Conservation (phyloP, 92 coral and sea anemone species). For the Isaurus tuberculatus region DNA sequence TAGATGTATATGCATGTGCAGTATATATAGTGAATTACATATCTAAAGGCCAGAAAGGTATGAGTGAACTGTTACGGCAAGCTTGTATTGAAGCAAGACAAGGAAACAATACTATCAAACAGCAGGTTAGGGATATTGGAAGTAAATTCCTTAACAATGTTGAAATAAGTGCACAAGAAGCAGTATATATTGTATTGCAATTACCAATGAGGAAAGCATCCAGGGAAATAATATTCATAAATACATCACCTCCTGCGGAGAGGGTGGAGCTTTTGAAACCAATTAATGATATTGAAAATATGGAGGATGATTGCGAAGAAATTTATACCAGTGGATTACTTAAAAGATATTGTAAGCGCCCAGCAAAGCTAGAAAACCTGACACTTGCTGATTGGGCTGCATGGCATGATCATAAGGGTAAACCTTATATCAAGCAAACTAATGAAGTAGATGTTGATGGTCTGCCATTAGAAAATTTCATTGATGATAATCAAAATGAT, state of each 20-base stretch:
- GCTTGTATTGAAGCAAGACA: conserved; percentile 52
- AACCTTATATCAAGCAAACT: conserved; percentile 5
- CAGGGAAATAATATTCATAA: conserved; percentile 1
- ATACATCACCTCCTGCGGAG: conserved; percentile 9
- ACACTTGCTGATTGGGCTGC: conserved; percentile 10
- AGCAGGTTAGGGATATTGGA: conserved; percentile 13
- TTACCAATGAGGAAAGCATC: conserved; percentile 10
- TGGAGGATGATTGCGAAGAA: conserved; percentile 8
- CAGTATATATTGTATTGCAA: conserved; percentile 10
- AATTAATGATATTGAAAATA: neutral
- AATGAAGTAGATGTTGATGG: neutral
- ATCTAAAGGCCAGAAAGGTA: conserved; percentile 48
- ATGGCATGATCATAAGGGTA: conserved; percentile 3
- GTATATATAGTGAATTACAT: conserved; percentile 6
- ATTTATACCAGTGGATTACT: conserved; percentile 3
- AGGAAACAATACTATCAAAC: conserved; percentile 20
- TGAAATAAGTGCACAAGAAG: conserved; percentile 12
- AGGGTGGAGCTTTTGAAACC: conserved; percentile 2
- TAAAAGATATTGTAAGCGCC: conserved; percentile 3
- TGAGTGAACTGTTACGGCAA: conserved; percentile 46
- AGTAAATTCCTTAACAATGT: conserved; percentile 10
- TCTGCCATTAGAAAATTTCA: conserved; percentile 9
- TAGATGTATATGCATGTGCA: conserved; percentile 8
- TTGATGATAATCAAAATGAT: neutral
- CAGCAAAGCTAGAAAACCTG: conserved; percentile 8